phyloP scores from a whole-genome alignment of 2,797 vertebrate species.

The Phoxinus dragarum region DNA sequence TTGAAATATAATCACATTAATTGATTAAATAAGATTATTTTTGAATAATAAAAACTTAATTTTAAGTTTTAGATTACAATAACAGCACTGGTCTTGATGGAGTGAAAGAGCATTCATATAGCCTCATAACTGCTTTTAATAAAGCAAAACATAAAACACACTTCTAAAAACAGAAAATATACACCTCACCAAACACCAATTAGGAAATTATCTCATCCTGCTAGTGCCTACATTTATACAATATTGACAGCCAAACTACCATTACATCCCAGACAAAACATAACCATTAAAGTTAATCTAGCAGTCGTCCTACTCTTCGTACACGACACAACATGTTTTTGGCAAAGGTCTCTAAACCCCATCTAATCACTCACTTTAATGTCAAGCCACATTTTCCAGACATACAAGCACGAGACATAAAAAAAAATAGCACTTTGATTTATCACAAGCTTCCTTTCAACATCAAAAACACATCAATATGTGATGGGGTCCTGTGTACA shows the following conservation, averaged over 20 bases:
- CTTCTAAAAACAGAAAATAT: not conserved
- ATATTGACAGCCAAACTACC: conserved; percentile 3
- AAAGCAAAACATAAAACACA: not conserved
- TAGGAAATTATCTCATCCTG: not conserved
- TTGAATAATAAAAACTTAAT: too few species aligned
- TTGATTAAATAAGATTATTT: not conserved
- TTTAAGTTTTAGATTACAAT: not conserved
- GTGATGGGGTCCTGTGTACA: not conserved
- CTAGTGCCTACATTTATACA: not conserved
- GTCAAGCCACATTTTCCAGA: conserved; percentile 18
- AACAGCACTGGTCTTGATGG: not conserved
- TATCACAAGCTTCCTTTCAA: not conserved
- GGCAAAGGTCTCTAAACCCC: conserved; percentile 14
- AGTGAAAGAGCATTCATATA: not conserved
- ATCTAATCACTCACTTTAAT: conserved; percentile 21
- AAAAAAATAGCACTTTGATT: conserved; percentile 1
- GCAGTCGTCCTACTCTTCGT: not conserved
- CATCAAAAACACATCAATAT: not conserved
- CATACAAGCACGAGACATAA: conserved; percentile 12
- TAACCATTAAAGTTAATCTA: not conserved
- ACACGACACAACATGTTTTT: conserved; percentile 22
- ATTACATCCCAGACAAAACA: conserved; percentile 16
- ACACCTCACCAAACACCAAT: not conserved
- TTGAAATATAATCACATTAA: too few species aligned
- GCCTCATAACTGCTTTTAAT: not conserved